These are phyloP conservation scores for Amyelois transitella DNA, from an alignment of 1,140 invertebrate species.

Conservation along the genomic window DNA sequence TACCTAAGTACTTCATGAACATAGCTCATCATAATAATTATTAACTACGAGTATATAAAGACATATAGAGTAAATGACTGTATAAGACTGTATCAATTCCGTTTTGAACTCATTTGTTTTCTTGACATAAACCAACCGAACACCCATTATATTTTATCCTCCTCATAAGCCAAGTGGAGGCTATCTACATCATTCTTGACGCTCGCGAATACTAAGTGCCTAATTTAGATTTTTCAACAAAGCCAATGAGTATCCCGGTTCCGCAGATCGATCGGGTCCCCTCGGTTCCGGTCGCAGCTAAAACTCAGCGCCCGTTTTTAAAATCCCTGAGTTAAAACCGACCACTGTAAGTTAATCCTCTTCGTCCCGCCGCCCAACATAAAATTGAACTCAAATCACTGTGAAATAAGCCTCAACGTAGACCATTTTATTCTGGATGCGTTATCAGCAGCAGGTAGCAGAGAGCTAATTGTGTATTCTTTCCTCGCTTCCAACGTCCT, in stretches of 20 bases:
- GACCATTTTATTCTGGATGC: slow-evolving; percentile 46
- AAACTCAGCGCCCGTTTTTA: slow-evolving; percentile 51
- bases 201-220: slow-evolving; percentile 60
- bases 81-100: neutral
- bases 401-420: slow-evolving; percentile 18
- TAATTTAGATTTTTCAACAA: slow-evolving; percentile 68
- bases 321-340: slow-evolving; percentile 52
- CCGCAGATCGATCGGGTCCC: slow-evolving; percentile 56
- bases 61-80: too few species aligned
- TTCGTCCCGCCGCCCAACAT: slow-evolving; percentile 9
- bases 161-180: slow-evolving; percentile 23
- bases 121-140: slow-evolving; percentile 1
- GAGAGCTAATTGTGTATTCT: slow-evolving; percentile 73
- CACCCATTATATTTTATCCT: slow-evolving; percentile 24
- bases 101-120: neutral
- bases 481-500: slow-evolving; percentile 66
- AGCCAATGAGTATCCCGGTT: slow-evolving; percentile 51
- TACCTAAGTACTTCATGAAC: too few species aligned
- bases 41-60: too few species aligned
- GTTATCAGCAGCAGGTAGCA: slow-evolving; percentile 63
- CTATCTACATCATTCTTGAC: slow-evolving; percentile 28
- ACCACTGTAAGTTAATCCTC: slow-evolving; percentile 30
- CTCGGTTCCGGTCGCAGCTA: slow-evolving; percentile 58
- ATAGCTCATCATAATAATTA: too few species aligned
- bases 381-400: slow-evolving; percentile 19